phyloP scores from a whole-genome alignment of 2,797 vertebrate species.

The Hapalemur alaotrensis region DNA sequence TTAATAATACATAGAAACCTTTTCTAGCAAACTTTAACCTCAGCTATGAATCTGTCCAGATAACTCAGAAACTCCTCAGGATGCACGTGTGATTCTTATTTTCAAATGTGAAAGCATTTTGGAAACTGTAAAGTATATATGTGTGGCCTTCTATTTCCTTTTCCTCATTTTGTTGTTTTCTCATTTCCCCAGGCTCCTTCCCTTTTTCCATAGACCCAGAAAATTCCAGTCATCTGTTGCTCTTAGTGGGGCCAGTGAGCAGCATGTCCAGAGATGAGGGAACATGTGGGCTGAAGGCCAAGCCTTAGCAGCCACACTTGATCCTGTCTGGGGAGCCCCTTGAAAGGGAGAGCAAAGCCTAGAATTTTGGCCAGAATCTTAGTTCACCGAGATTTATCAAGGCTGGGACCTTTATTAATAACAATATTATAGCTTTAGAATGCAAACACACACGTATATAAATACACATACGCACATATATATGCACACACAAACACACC shows the following conservation, averaged over 20 bases:
- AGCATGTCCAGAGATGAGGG: not conserved
- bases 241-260: not conserved
- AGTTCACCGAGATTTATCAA: slow-evolving; percentile 12
- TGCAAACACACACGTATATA: not conserved
- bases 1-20: not conserved
- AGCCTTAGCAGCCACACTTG: not conserved
- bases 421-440: not conserved
- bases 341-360: not conserved
- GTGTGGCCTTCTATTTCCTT: not conserved
- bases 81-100: not conserved
- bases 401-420: not conserved
- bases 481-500: not conserved
- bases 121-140: not conserved
- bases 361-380: not conserved
- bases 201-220: not conserved
- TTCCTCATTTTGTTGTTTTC: not conserved
- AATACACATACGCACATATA: not conserved
- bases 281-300: not conserved
- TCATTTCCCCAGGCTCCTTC: not conserved
- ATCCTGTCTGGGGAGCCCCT: not conserved
- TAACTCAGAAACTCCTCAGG: not conserved
- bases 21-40: not conserved
- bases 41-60: not conserved
- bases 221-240: not conserved
- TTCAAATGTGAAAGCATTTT: not conserved